A percentile compares a stretch with the other conserved stretches of the same genome.
These are phyloP conservation scores for Pasiphila rectangulata DNA, from an alignment of 2,888 invertebrate species.

Conservation along the genomic window DNA sequence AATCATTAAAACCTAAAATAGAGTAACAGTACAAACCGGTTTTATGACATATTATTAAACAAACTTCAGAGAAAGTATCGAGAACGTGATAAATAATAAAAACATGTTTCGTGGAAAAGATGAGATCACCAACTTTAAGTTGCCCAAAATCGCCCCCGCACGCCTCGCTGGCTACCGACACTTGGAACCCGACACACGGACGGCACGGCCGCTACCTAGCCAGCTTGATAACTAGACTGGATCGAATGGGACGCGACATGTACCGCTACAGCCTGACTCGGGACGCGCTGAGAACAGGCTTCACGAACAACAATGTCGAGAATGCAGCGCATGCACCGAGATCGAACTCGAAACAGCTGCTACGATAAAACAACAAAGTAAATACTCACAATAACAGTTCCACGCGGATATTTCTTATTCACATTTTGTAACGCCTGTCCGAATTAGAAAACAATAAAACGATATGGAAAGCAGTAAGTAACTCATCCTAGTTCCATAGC, in stretches of 20 bases:
- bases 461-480: neutral
- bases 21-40: neutral
- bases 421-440: constrained; percentile 19
- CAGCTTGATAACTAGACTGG: constrained; percentile 15
- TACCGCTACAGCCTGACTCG: constrained; percentile 17
- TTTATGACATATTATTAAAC: neutral
- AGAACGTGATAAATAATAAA: constrained; percentile 11
- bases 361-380: constrained; percentile 8
- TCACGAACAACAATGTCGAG: neutral
- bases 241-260: constrained; percentile 13
- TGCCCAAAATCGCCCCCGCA: constrained; percentile 11
- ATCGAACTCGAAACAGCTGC: constrained; percentile 26
- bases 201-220: no score
- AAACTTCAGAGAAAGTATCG: constrained; percentile 14
- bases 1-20: no score
- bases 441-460: constrained; percentile 19
- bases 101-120: constrained; percentile 20
- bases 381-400: constrained; percentile 1
- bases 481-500: neutral
- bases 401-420: constrained; percentile 13
- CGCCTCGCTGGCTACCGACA: constrained; percentile 5
- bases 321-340: neutral
- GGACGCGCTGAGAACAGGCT: no score
- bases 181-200: constrained; percentile 14
- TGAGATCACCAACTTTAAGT: constrained; percentile 21